These are phyloP conservation scores for Phylloscopus trochilus DNA, from an alignment of 2,113 vertebrate genomes.

Conservation along the genomic window DNA sequence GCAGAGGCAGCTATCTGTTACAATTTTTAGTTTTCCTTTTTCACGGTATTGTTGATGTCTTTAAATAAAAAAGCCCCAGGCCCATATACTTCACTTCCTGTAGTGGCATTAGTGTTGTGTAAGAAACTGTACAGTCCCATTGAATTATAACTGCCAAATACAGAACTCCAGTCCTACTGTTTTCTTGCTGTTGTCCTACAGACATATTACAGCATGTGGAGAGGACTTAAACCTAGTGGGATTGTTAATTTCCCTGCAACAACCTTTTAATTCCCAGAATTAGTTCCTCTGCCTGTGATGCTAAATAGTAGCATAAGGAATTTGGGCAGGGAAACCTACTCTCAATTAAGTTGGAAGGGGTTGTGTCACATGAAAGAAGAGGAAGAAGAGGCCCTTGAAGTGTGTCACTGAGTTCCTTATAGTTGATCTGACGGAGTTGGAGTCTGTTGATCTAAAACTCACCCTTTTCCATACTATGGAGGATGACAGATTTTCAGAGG, in stretches of 20 bases:
- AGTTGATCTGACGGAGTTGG: neutral
- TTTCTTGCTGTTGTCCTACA: neutral
- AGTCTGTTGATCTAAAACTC: constrained; percentile 24
- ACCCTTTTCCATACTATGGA: neutral
- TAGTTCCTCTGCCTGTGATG: neutral
- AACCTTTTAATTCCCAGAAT: neutral
- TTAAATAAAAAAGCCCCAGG: neutral
- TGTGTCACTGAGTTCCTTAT: neutral
- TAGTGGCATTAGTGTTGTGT: neutral
- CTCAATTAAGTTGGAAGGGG: neutral
- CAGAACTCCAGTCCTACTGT: neutral
- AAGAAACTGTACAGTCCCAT: neutral
- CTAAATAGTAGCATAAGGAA: neutral
- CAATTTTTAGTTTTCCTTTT: neutral
- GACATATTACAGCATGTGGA: neutral
- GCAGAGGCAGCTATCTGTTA: neutral
- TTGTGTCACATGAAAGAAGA: neutral
- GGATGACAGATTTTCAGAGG: constrained; percentile 44
- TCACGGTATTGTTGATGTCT: neutral
- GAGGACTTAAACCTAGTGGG: neutral
- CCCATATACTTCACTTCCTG: neutral
- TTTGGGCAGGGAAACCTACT: neutral
- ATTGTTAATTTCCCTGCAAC: neutral
- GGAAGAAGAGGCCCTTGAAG: neutral
- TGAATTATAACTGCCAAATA: neutral